Conservation (phyloP, 2,113 vertebrate genomes). For the Callipepla squamata region DNA sequence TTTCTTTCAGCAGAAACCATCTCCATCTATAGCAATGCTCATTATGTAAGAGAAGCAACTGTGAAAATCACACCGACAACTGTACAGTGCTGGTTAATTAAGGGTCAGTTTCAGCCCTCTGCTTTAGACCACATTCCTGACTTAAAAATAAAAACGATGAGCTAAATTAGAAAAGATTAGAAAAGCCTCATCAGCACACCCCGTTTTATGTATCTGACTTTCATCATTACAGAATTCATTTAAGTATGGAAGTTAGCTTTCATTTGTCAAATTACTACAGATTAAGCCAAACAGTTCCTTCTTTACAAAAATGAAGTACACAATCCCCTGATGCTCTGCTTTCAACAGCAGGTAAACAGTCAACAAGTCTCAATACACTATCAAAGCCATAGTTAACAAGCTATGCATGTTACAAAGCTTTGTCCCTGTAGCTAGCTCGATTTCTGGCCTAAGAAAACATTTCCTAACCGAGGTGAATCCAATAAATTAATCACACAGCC, state of each 20-base stretch:
- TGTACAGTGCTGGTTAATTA: neutral
- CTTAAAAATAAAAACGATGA: neutral
- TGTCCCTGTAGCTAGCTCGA: neutral
- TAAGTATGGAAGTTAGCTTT: neutral
- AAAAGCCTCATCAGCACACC: neutral
- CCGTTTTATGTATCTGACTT: neutral
- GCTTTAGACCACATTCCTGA: neutral
- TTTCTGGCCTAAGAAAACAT: neutral
- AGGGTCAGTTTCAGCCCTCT: neutral
- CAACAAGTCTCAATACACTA: neutral
- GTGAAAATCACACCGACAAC: neutral
- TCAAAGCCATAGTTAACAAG: neutral
- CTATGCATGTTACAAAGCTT: neutral
- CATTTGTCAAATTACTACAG: conserved; percentile 6
- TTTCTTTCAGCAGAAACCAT: neutral
- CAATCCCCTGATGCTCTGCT: neutral
- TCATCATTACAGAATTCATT: neutral
- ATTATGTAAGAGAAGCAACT: neutral
- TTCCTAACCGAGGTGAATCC: neutral
- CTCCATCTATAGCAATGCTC: neutral
- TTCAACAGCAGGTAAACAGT: conserved; percentile 3
- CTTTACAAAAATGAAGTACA: neutral
- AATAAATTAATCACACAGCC: neutral
- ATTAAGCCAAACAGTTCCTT: neutral
- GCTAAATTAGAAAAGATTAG: neutral